phyloP scores from a whole-genome alignment of 2,797 vertebrate species.

The Atherinosoma microstoma region DNA sequence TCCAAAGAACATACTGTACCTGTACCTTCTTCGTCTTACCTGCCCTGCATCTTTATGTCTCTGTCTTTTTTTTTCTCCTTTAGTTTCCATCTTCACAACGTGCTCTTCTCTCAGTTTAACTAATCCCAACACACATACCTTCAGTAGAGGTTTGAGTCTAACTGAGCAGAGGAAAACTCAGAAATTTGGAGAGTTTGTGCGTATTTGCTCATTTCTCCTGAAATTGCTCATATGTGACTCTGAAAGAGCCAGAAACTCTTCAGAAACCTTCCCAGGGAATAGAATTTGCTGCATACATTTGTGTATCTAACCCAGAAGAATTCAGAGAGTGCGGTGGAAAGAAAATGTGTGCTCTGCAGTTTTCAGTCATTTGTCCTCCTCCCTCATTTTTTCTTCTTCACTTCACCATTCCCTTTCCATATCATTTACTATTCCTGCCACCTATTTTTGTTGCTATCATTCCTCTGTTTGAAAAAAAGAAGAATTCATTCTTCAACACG shows the following conservation, averaged over 20 bases:
- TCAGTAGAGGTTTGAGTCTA: slow-evolving; percentile 19
- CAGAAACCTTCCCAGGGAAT: slow-evolving; percentile 7
- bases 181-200: background rate
- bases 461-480: too few relatives aligned
- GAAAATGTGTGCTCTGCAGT: slow-evolving; percentile 57
- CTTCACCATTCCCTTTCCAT: slow-evolving; percentile 17
- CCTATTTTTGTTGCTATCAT: too few relatives aligned
- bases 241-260: slow-evolving; percentile 11
- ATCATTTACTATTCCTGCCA: slow-evolving; percentile 4
- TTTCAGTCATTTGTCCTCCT: slow-evolving; percentile 35
- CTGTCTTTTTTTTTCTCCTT: background rate
- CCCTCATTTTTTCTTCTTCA: background rate
- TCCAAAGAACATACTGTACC: background rate
- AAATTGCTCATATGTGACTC: slow-evolving; percentile 21
- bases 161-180: slow-evolving; percentile 1
- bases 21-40: background rate
- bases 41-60: background rate
- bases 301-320: slow-evolving; percentile 15
- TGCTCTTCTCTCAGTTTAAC: background rate
- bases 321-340: slow-evolving; percentile 4
- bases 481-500: too few relatives aligned
- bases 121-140: background rate
- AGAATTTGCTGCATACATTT: slow-evolving; percentile 1
- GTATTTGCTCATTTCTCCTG: background rate
- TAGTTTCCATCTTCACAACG: background rate